Evolutionary conservation across 2,113 vertebrate genomes (phyloP).

Genomic region (Pimephales promelas): DNA sequence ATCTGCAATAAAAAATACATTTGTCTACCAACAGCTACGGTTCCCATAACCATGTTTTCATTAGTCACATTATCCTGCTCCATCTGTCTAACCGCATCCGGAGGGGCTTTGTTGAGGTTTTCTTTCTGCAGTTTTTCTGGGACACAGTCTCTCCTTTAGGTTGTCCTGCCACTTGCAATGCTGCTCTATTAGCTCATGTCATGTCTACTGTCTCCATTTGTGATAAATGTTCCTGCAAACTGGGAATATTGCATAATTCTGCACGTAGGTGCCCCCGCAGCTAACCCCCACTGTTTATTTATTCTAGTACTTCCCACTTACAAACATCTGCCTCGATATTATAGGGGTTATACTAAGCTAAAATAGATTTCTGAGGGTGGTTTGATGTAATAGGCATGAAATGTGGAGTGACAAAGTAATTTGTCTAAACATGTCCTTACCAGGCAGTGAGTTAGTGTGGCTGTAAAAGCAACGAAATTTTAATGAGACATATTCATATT

Average conservation of each 20-base stretch:
- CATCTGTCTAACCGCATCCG: not conserved
- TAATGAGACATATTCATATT: too few species aligned
- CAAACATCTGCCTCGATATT: not conserved
- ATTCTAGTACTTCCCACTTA: not conserved
- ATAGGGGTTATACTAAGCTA: not conserved
- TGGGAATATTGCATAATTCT: constrained; percentile 22
- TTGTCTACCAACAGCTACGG: not conserved
- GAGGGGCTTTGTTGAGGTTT: not conserved
- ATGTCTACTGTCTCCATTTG: constrained; percentile 23
- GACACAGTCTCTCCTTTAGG: not conserved
- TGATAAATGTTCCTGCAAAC: constrained; percentile 39
- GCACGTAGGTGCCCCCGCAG: not conserved
- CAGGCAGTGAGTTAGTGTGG: not conserved
- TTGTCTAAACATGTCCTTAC: not conserved
- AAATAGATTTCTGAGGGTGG: constrained; percentile 1
- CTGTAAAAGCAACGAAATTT: not conserved
- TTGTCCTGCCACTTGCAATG: not conserved
- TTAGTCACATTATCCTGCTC: not conserved
- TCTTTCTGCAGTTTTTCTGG: constrained; percentile 5
- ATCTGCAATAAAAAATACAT: not conserved
- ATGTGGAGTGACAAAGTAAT: not conserved
- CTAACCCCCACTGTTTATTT: constrained; percentile 35
- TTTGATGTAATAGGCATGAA: constrained; percentile 12
- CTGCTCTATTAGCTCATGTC: constrained; percentile 38
- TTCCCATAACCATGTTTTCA: not conserved